Percentiles rank a stretch among this genome's conserved stretches.
These are phyloP conservation scores for Aethes cnicana DNA, from an alignment of 2,888 invertebrate genomes.

Conservation along the genomic window DNA sequence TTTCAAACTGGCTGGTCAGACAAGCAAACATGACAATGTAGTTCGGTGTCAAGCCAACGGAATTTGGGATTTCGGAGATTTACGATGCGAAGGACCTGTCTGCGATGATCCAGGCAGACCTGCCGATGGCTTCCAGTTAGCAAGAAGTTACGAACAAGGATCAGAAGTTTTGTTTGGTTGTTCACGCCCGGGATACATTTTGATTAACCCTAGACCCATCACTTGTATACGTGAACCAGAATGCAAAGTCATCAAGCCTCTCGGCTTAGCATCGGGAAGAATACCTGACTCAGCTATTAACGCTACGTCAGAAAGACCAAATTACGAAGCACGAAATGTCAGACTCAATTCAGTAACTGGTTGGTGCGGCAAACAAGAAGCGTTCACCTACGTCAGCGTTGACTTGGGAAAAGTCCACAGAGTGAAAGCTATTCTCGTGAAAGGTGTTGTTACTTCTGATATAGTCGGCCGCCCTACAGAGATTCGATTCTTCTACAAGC, in stretches of 20 bases:
- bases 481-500: constrained; percentile 98
- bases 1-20: constrained; percentile 96
- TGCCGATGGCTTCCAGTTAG: constrained; percentile 93
- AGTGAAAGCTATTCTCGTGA: constrained; percentile 95
- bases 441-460: constrained; percentile 96
- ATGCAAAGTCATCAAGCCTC: constrained; percentile 94
- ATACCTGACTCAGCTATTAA: constrained; percentile 98
- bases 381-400: constrained; percentile 97
- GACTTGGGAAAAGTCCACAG: constrained; percentile 96
- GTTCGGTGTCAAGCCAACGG: constrained; percentile 96
- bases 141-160: constrained; percentile 93
- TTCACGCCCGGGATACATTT: constrained; percentile 94
- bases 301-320: constrained; percentile 95
- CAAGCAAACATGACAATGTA: constrained; percentile 94
- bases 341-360: constrained; percentile 96
- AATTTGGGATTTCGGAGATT: constrained; percentile 98
- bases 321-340: constrained; percentile 94
- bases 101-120: constrained; percentile 98
- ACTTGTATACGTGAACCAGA: constrained; percentile 96
- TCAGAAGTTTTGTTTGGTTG: constrained; percentile 96
- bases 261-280: constrained; percentile 94
- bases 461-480: constrained; percentile 97
- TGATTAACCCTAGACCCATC: constrained; percentile 94
- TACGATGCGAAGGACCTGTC: constrained; percentile 97
- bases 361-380: constrained; percentile 98